A percentile compares a stretch with the other conserved stretches of the same genome.
These are phyloP conservation scores for Dendroctonus ponderosae DNA, from an alignment of 1,140 invertebrate species.

Conservation along the genomic window DNA sequence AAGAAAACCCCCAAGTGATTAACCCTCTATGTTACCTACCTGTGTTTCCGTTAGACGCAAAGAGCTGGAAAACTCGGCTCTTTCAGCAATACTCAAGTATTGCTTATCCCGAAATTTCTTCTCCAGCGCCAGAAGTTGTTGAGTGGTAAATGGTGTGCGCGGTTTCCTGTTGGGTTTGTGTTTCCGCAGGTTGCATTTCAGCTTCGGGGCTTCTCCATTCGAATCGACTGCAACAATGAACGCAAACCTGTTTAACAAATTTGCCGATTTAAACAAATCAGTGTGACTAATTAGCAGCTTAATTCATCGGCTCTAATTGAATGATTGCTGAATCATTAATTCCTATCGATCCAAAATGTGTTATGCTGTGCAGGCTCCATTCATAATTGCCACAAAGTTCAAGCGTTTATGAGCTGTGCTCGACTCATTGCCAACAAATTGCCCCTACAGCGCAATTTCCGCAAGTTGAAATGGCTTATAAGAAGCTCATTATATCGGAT, in stretches of 20 bases:
- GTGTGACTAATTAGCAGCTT: no score
- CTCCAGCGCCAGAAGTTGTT: conserved; percentile 90
- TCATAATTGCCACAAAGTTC: conserved; percentile 21
- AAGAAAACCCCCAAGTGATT: not conserved
- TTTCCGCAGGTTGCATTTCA: conserved; percentile 79
- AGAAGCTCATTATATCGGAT: conserved; percentile 20
- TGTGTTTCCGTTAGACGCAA: conserved; percentile 93
- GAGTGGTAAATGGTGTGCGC: conserved; percentile 94
- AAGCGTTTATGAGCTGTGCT: conserved; percentile 22
- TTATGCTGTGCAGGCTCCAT: conserved; percentile 18
- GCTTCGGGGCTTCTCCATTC: conserved; percentile 72
- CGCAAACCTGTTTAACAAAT: not conserved
- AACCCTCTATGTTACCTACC: conserved; percentile 52
- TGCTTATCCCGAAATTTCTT: conserved; percentile 96
- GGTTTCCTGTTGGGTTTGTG: conserved; percentile 95
- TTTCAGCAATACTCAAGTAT: conserved; percentile 93
- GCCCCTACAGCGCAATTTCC: conserved; percentile 36
- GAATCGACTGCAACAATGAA: conserved; percentile 56
- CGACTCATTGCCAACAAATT: conserved; percentile 31
- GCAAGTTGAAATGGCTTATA: conserved; percentile 6
- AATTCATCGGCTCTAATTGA: no score
- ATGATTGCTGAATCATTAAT: no score
- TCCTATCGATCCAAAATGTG: not conserved
- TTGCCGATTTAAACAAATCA: no score
- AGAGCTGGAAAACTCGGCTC: conserved; percentile 93